Evolutionary conservation across 2,113 vertebrate genomes (phyloP).

Genomic region (Saccopteryx bilineata): DNA sequence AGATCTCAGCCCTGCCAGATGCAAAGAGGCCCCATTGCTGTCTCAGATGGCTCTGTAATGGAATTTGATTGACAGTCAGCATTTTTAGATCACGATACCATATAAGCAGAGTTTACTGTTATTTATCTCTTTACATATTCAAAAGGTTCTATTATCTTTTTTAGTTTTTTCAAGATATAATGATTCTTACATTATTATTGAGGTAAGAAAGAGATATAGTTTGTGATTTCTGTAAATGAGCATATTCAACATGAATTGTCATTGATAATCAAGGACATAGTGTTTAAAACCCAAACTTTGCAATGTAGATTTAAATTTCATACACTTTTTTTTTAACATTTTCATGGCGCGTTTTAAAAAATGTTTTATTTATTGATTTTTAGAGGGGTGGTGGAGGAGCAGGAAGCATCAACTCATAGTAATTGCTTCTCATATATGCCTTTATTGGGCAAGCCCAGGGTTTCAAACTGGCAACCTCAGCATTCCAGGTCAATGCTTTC

Average conservation of each 20-base stretch:
- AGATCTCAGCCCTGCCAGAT: neutral
- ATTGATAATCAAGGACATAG: neutral
- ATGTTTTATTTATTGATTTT: too few relatives aligned
- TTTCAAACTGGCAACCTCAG: too few relatives aligned
- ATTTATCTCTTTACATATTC: slow-evolving; percentile 32
- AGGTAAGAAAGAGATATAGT: slow-evolving; percentile 2
- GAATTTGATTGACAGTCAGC: neutral
- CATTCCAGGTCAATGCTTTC: too few relatives aligned
- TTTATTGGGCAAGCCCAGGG: too few relatives aligned
- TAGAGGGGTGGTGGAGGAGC: too few relatives aligned
- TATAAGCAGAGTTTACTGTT: neutral
- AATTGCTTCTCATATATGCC: too few relatives aligned
- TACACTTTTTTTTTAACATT: neutral
- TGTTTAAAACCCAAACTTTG: slow-evolving; percentile 52
- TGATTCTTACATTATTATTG: neutral
- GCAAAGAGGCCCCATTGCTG: neutral
- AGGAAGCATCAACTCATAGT: too few relatives aligned
- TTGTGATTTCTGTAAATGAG: slow-evolving; percentile 36
- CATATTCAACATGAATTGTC: slow-evolving; percentile 31
- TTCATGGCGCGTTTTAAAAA: neutral
- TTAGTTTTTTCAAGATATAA: slow-evolving; percentile 26
- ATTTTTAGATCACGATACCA: slow-evolving; percentile 35
- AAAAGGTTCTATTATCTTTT: neutral
- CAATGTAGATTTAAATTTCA: slow-evolving; percentile 14
- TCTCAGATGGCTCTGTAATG: neutral